A percentile compares a stretch with the other conserved stretches of the same genome.
Conservation (phyloP, 1,140 invertebrate species). For the Psix sp. region DNA sequence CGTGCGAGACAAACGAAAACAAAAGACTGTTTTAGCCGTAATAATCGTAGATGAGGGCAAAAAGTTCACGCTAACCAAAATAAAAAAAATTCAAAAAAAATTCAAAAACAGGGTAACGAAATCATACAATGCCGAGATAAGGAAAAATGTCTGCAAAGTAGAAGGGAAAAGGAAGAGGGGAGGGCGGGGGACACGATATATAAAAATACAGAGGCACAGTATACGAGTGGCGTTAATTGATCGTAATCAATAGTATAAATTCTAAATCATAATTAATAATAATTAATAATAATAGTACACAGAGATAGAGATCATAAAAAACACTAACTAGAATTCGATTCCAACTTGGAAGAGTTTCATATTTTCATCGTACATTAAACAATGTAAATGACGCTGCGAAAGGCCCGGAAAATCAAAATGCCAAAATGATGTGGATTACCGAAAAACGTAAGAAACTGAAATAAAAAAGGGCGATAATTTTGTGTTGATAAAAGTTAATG, state of each 20-base stretch:
- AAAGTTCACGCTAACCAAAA: slow-evolving; percentile 27
- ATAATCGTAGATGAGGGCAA: slow-evolving; percentile 7
- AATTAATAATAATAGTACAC: slow-evolving; percentile 66
- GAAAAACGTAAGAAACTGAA: slow-evolving; percentile 20
- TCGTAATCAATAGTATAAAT: slow-evolving; percentile 64
- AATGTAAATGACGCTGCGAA: slow-evolving; percentile 69
- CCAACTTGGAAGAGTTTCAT: slow-evolving; percentile 74
- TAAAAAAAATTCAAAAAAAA: too few relatives aligned
- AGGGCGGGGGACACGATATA: slow-evolving; percentile 68
- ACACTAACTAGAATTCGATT: slow-evolving; percentile 76
- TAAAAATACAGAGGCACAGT: slow-evolving; percentile 75
- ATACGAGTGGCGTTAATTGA: slow-evolving; percentile 73
- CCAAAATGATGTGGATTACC: slow-evolving; percentile 65
- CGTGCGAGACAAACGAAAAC: slow-evolving; percentile 22
- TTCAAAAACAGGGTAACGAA: too few relatives aligned
- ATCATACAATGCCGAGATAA: slow-evolving; percentile 32
- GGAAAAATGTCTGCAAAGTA: slow-evolving; percentile 58
- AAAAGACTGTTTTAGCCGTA: slow-evolving; percentile 5
- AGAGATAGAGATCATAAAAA: slow-evolving; percentile 78
- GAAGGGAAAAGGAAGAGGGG: too few relatives aligned
- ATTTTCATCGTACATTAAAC: slow-evolving; percentile 38
- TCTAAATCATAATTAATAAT: slow-evolving; percentile 59
- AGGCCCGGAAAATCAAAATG: too few relatives aligned
- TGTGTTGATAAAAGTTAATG: neutral
- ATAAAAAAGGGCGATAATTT: slow-evolving; percentile 34